phyloP scores from a whole-genome alignment of 2,888 invertebrate genomes.

The Thelaira solivaga region DNA sequence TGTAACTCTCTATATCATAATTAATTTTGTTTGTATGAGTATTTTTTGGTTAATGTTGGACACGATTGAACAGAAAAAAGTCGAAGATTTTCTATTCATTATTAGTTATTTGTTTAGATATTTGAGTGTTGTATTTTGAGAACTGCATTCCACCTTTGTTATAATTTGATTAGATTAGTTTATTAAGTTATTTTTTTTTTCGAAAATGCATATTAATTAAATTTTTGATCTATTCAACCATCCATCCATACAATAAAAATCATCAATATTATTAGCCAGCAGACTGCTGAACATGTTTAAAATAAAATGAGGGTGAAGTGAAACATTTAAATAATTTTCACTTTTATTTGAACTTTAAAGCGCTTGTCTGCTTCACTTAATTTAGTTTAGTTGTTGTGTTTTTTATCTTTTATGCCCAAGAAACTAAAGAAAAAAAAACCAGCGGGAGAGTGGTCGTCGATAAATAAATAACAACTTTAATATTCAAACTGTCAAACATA shows the following conservation, averaged over 20 bases:
- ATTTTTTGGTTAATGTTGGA: background rate
- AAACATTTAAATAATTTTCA: conserved; percentile 58
- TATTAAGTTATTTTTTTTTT: conserved; percentile 48
- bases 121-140: conserved; percentile 46
- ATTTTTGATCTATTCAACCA: background rate
- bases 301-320: conserved; percentile 49
- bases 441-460: conserved; percentile 12
- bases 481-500: conserved; percentile 26
- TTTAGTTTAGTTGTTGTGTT: conserved; percentile 10
- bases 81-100: conserved; percentile 20
- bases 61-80: conserved; percentile 47
- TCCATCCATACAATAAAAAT: background rate
- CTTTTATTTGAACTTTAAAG: conserved; percentile 31
- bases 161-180: conserved; percentile 47
- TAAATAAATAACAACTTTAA: conserved; percentile 29
- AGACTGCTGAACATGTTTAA: background rate
- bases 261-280: background rate
- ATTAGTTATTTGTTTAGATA: conserved; percentile 8
- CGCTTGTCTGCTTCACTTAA: conserved; percentile 22
- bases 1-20: background rate
- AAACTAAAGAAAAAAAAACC: conserved; percentile 4
- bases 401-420: background rate
- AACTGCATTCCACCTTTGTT: conserved; percentile 46
- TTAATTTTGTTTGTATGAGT: background rate
- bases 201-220: conserved; percentile 41